Evolutionary conservation across 2,113 vertebrate genomes (phyloP).

Genomic region (Charadrius vociferus): DNA sequence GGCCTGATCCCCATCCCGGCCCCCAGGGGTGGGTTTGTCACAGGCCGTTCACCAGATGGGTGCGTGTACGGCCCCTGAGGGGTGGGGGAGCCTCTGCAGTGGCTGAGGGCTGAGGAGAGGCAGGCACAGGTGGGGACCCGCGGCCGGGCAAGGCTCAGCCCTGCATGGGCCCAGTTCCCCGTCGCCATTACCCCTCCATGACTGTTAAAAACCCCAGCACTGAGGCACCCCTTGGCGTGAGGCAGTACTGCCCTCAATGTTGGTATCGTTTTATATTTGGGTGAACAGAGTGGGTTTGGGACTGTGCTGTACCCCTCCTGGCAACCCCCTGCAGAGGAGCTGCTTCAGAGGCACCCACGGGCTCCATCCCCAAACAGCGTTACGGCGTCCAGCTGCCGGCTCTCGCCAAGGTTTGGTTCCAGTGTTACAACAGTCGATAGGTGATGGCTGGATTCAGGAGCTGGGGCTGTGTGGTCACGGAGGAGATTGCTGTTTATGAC

Average conservation of each 20-base stretch:
- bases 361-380: not conserved
- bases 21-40: not conserved
- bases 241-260: not conserved
- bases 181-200: not conserved
- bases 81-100: not conserved
- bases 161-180: too few species aligned
- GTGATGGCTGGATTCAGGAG: too few species aligned
- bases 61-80: not conserved
- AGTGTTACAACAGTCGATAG: accelerated
- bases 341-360: not conserved
- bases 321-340: not conserved
- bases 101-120: not conserved
- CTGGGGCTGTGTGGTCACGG: not conserved
- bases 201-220: too few species aligned
- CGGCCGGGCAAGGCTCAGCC: not conserved
- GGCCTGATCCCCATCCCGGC: not conserved
- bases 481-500: too few species aligned
- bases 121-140: too few species aligned
- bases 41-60: not conserved
- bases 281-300: too few species aligned
- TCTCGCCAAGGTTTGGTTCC: not conserved
- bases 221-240: not conserved
- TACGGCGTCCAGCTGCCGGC: not conserved
- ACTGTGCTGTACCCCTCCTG: not conserved
- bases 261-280: too few species aligned